Conservation (phyloP, 2,888 invertebrate genomes). For the Dromius quadrimaculatus region DNA sequence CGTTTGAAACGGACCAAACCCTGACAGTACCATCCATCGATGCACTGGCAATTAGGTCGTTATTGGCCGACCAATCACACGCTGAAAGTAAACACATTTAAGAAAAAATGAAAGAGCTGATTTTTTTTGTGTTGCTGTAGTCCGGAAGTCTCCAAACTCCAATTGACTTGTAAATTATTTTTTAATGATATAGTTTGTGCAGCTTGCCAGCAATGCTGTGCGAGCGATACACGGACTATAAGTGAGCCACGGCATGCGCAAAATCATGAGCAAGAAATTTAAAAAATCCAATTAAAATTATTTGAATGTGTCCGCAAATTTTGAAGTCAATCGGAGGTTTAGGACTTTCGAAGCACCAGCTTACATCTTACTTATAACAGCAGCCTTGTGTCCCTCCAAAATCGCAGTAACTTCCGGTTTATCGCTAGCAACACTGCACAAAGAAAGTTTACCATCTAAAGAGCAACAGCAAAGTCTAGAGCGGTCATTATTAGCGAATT, state of each 20-base stretch:
- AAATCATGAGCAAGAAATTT: too few species aligned
- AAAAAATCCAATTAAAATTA: too few species aligned
- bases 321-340: too few species aligned
- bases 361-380: constrained; percentile 78
- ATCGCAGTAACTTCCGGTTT: constrained; percentile 80
- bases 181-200: too few species aligned
- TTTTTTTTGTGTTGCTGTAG: too few species aligned
- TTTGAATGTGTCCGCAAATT: too few species aligned
- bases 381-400: constrained; percentile 80
- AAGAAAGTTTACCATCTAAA: constrained; percentile 81
- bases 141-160: too few species aligned
- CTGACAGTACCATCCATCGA: constrained; percentile 80
- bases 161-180: too few species aligned
- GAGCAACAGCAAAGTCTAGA: constrained; percentile 84
- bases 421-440: constrained; percentile 80
- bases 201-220: too few species aligned
- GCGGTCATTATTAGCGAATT: constrained; percentile 88
- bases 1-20: constrained; percentile 74
- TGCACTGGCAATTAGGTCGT: constrained; percentile 84
- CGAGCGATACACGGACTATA: too few species aligned
- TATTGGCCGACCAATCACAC: constrained; percentile 88
- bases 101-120: neutral
- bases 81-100: constrained; percentile 64
- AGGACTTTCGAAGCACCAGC: too few species aligned
- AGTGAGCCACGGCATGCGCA: too few species aligned